Conservation (phyloP, 2,797 vertebrate species). For the Pempheris klunzingeri region DNA sequence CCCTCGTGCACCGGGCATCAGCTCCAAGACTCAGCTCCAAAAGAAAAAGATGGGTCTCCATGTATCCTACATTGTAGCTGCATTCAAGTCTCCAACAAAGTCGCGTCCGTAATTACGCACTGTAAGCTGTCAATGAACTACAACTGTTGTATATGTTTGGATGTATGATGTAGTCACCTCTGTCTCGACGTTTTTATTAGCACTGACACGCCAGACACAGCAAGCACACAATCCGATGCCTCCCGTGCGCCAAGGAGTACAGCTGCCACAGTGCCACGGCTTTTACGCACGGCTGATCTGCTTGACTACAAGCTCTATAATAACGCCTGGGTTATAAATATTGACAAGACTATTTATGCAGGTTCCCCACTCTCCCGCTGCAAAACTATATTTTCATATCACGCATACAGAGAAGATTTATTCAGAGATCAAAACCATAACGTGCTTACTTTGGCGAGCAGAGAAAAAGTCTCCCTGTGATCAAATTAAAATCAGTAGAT, state of each 20-base stretch:
- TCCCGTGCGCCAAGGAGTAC: conserved; percentile 12
- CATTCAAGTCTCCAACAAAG: background rate
- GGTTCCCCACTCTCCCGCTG: background rate
- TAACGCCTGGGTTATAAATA: background rate
- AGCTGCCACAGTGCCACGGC: background rate
- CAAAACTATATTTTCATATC: background rate
- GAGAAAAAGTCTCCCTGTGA: background rate
- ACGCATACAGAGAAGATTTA: background rate
- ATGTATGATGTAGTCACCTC: background rate
- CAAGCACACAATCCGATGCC: background rate
- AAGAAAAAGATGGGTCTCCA: background rate
- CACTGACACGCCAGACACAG: background rate
- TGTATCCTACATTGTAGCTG: background rate
- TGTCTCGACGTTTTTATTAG: background rate
- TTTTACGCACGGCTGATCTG: conserved; percentile 51
- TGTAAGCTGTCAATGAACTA: background rate
- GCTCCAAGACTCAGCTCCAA: conserved; percentile 16
- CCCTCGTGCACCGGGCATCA: background rate
- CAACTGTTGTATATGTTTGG: too few species aligned
- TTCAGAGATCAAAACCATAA: conserved; percentile 13
- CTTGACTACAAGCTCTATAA: background rate
- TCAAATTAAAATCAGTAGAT: conserved; percentile 3
- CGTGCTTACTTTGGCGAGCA: conserved; percentile 50
- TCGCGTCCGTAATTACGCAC: background rate
- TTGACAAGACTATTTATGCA: background rate